These are phyloP conservation scores for Diacarnus erythraeanus DNA, from an alignment of 37 sponge, comb jelly and placozoan species.

Conservation along the genomic window DNA sequence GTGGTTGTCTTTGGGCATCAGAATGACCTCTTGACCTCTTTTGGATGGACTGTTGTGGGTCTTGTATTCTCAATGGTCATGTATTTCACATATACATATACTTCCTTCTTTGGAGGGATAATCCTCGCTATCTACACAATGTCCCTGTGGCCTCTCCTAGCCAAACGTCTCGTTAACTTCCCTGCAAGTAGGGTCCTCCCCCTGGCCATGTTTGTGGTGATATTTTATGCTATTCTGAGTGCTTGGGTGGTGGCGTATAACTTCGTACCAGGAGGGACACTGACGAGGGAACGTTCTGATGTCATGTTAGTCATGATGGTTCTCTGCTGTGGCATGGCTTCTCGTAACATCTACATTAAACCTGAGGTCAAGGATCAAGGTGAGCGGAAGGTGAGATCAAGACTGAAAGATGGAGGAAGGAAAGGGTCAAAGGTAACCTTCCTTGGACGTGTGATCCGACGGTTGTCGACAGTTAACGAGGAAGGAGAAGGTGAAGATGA, in stretches of 20 bases:
- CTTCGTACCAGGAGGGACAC: slow-evolving; percentile 66
- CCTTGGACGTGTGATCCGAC: slow-evolving; percentile 22
- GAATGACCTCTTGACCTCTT: slow-evolving; percentile 19
- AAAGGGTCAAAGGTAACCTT: not conserved
- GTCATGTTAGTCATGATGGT: slow-evolving; percentile 13
- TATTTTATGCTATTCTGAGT: slow-evolving; percentile 9
- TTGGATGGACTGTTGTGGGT: slow-evolving; percentile 40
- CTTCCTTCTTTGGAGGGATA: slow-evolving; percentile 44
- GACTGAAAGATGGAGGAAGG: not conserved
- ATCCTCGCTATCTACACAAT: slow-evolving; percentile 47
- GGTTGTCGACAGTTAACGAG: slow-evolving; percentile 47
- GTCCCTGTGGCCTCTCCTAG: slow-evolving; percentile 58
- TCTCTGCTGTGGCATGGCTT: slow-evolving; percentile 17
- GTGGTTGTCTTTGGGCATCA: slow-evolving; percentile 28
- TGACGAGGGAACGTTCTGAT: slow-evolving; percentile 40
- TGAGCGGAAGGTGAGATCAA: not conserved
- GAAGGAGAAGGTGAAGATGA: slow-evolving; percentile 38
- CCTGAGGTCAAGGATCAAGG: not conserved
- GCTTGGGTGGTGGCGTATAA: slow-evolving; percentile 67
- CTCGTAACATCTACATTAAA: slow-evolving; percentile 10
- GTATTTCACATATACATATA: slow-evolving; percentile 29
- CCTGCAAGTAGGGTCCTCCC: slow-evolving; percentile 33
- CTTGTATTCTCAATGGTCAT: slow-evolving; percentile 21
- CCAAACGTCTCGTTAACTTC: slow-evolving; percentile 12
- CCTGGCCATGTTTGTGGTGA: slow-evolving; percentile 14